phyloP scores from a whole-genome alignment of 1,140 invertebrate species.

The Antheraea pernyi region DNA sequence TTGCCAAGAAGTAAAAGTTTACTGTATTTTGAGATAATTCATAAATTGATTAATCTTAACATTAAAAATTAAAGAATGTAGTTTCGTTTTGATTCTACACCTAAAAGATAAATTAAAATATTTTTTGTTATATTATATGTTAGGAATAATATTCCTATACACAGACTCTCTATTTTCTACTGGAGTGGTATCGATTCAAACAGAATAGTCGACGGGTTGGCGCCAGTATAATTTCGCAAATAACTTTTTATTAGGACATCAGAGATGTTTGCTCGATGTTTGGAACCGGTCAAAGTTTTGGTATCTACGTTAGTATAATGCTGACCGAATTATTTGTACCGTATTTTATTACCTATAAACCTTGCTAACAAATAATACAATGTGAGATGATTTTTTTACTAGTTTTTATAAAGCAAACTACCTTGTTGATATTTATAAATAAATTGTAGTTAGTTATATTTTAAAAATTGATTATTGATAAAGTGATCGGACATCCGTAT shows the following conservation, averaged over 20 bases:
- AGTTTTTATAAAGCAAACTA: too few relatives aligned
- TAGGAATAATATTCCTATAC: not conserved
- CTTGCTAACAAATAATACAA: not conserved
- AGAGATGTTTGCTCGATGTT: constrained; percentile 19
- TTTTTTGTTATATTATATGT: not conserved
- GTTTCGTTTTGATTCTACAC: too few relatives aligned
- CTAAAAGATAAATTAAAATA: not conserved
- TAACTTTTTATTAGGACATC: constrained; percentile 44
- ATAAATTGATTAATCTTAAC: too few relatives aligned
- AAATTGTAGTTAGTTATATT: too few relatives aligned
- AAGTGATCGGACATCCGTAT: too few relatives aligned
- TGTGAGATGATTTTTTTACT: too few relatives aligned
- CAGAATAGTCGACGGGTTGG: constrained; percentile 26
- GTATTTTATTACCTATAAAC: not conserved
- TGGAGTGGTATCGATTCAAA: constrained; percentile 31
- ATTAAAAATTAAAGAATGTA: too few relatives aligned
- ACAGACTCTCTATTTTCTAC: constrained; percentile 37
- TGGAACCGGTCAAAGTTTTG: constrained; percentile 5
- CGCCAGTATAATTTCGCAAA: constrained; percentile 41
- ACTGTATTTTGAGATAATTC: too few relatives aligned
- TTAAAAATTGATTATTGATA: too few relatives aligned
- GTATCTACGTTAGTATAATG: constrained; percentile 1
- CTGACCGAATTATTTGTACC: not conserved
- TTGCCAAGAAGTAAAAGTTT: too few relatives aligned
- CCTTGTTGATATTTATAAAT: too few relatives aligned